Evolutionary conservation across 1,140 invertebrate species (phyloP).

Genomic region (Hycleus phaleratus): DNA sequence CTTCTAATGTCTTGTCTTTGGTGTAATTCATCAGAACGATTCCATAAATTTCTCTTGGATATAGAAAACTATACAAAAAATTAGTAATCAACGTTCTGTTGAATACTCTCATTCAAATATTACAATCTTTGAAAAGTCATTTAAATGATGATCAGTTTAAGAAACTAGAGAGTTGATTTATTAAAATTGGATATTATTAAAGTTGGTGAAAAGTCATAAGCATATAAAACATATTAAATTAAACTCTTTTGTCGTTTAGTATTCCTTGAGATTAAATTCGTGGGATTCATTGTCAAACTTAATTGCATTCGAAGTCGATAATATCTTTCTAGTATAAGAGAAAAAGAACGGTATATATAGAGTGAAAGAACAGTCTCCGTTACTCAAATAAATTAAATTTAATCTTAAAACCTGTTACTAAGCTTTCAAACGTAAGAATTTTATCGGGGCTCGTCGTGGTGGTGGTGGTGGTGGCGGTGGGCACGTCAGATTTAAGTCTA

Average conservation of each 20-base stretch:
- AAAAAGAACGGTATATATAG: too few species aligned
- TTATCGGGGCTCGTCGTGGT: neutral
- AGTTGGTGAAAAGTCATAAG: slow-evolving; percentile 10
- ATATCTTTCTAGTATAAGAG: slow-evolving; percentile 12
- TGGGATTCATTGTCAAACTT: slow-evolving; percentile 15
- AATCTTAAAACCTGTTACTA: slow-evolving; percentile 16
- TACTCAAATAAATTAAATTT: slow-evolving; percentile 15
- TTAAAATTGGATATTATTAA: slow-evolving; percentile 1
- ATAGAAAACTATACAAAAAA: too few species aligned
- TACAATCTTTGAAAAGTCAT: too few species aligned
- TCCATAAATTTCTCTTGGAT: too few species aligned
- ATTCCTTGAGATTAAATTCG: slow-evolving; percentile 16
- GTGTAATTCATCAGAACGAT: too few species aligned
- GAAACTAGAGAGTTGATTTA: too few species aligned
- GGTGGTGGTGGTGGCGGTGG: too few species aligned
- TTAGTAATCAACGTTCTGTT: too few species aligned
- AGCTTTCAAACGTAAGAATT: slow-evolving; percentile 14
- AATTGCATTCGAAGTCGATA: slow-evolving; percentile 17
- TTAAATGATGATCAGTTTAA: too few species aligned
- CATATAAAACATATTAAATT: slow-evolving; percentile 18
- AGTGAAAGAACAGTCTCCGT: neutral
- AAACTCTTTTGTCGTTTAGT: slow-evolving; percentile 8
- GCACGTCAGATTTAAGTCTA: too few species aligned
- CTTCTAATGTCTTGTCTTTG: too few species aligned
- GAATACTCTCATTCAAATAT: too few species aligned